These are phyloP conservation scores for Notospermus geniculatus DNA, from an alignment of 1,140 invertebrate species.

Conservation along the genomic window DNA sequence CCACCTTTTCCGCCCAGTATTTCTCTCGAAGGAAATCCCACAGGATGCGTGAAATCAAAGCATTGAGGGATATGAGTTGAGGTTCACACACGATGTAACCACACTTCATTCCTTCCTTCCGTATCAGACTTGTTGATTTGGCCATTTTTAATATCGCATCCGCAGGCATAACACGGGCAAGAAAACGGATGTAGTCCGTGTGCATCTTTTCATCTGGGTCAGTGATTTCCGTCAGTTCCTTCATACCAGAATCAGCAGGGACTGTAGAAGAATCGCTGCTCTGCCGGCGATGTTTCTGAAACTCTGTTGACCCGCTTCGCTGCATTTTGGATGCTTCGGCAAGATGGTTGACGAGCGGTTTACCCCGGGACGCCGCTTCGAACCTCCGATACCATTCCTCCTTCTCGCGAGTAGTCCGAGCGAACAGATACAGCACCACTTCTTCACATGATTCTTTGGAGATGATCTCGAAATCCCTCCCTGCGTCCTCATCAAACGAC, in stretches of 20 bases:
- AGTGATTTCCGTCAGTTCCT: neutral
- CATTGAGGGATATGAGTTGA: constrained; percentile 68
- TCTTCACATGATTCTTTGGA: constrained; percentile 38
- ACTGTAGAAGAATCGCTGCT: neutral
- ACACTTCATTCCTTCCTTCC: neutral
- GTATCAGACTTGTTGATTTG: neutral
- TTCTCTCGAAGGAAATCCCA: constrained; percentile 74
- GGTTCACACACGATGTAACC: constrained; percentile 34
- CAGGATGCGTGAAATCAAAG: constrained; percentile 70
- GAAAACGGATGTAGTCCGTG: constrained; percentile 11
- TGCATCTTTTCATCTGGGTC: constrained; percentile 11
- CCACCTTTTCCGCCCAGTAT: constrained; percentile 61
- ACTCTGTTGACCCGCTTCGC: constrained; percentile 5
- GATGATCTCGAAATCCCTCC: constrained; percentile 41
- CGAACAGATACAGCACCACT: constrained; percentile 68
- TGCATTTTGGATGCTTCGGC: neutral
- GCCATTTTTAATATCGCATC: neutral
- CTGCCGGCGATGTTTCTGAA: neutral
- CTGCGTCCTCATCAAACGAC: constrained; percentile 21
- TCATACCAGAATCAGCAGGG: neutral
- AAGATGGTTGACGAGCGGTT: constrained; percentile 34
- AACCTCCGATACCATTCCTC: constrained; percentile 76
- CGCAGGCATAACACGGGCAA: constrained; percentile 16
- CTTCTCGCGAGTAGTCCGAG: constrained; percentile 79
- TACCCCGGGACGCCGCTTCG: constrained; percentile 32